Base-by-base conservation (phyloP, 2,113 vertebrate species). In the Bos indicus region DNA sequence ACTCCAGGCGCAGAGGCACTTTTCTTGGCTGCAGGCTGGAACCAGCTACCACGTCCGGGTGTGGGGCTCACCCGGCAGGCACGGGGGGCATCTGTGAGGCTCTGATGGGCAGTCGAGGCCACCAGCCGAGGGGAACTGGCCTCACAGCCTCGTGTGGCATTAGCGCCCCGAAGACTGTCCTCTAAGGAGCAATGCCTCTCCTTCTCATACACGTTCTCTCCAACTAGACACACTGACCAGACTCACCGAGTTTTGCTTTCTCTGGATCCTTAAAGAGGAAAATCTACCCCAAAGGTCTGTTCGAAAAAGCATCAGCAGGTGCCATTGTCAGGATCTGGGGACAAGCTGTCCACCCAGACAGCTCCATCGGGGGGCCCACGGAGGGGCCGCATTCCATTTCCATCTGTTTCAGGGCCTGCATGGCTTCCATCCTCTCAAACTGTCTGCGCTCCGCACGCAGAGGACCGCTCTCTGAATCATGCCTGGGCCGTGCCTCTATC, bases 371-470 rank as follows among this genome's bases (percentile, higher is more conserved):
- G 57, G 56, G 36, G 28, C 40, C 26, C 51, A 40, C 9, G 0
- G 30, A 60, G 5, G 9, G 7, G 13, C 28, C 46, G 7, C 9
- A 1, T 43, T 7, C 13, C 16, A 11, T 36, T 9, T 23, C 28
- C 23, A 48, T 2, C 15, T 3, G 2, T 7, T 33, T 15, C 7
- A 56, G 14, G 64, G 36, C 12, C 71, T 17, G 23, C 0, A 3
- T 36, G 33, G 43, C 40, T 17, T 40, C 25, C 2, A 33, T 15
- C 14, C 21, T 46, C 87, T n/a, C 52, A 8, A 25, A 43, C 40
- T 54, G 48, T 43, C 19, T 85, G 11, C 0, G 5, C 21, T 54
- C n/a, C 0, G 0, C 62, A 84, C 3, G 1, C 0, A 25, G 40
- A 6, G 52, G 1, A 6, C 6, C 3, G 2, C 33, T 52, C 60